These are phyloP conservation scores for Meta bourneti DNA, from an alignment of 2,888 invertebrate species.

Conservation along the genomic window DNA sequence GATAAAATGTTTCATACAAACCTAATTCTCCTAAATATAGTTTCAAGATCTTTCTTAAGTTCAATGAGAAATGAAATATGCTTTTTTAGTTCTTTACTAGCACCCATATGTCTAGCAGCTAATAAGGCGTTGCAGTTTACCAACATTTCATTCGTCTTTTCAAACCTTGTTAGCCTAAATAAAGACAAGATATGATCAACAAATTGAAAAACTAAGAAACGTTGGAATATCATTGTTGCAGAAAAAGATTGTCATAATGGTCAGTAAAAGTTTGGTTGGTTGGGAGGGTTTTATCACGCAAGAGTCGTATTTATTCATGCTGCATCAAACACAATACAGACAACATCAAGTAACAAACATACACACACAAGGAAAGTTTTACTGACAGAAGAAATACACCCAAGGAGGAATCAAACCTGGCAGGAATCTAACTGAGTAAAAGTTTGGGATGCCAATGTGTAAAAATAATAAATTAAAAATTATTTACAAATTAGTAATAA, in stretches of 20 bases:
- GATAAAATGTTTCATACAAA: slow-evolving; percentile 64
- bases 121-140: slow-evolving; percentile 98
- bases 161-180: slow-evolving; percentile 93
- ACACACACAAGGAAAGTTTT: no score
- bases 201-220: background rate
- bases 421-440: no score
- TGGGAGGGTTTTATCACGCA: no score
- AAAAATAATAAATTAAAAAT: no score
- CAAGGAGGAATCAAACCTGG: no score
- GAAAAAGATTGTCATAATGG: background rate
- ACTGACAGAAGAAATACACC: no score
- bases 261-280: no score
- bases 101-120: slow-evolving; percentile 90
- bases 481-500: no score
- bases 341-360: no score
- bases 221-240: background rate
- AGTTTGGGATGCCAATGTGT: no score
- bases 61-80: slow-evolving; percentile 92
- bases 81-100: slow-evolving; percentile 92
- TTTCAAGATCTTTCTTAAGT: slow-evolving; percentile 96
- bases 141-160: slow-evolving; percentile 99
- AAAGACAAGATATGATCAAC: background rate
- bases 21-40: slow-evolving; percentile 94
- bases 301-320: no score
- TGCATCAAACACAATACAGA: no score